A percentile compares a stretch with the other conserved stretches of the same genome.
Evolutionary conservation across 2,797 vertebrate genomes (phyloP).

Genomic region (Pangasius sanitwongsei): DNA sequence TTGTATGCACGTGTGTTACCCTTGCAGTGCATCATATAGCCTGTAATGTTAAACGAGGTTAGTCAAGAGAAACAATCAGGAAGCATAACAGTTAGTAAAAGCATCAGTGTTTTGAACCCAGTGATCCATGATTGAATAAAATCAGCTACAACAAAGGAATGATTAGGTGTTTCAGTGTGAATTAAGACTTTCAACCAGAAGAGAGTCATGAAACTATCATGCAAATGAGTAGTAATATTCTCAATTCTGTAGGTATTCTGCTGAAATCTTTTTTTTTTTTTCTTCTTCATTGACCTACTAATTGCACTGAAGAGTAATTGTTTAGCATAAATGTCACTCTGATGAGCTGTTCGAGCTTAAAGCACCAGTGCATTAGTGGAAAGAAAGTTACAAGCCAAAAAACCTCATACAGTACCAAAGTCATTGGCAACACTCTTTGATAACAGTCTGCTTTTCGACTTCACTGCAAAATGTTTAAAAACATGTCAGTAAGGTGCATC

Average conservation of each 20-base stretch:
- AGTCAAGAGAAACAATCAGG: slow-evolving; percentile 48
- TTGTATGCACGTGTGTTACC: slow-evolving; percentile 27
- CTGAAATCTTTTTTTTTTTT: neutral
- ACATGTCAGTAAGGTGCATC: slow-evolving; percentile 56
- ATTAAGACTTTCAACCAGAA: slow-evolving; percentile 14
- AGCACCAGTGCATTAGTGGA: slow-evolving; percentile 72
- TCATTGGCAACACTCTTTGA: slow-evolving; percentile 99
- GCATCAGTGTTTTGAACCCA: slow-evolving; percentile 15
- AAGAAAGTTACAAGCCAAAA: slow-evolving; percentile 70
- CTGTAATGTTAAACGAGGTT: slow-evolving; percentile 67
- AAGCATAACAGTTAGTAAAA: slow-evolving; percentile 30
- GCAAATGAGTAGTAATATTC: neutral
- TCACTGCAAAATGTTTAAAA: slow-evolving; percentile 89
- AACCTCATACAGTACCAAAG: slow-evolving; percentile 90
- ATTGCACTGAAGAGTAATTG: neutral
- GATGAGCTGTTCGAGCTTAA: slow-evolving; percentile 76
- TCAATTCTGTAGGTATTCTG: neutral
- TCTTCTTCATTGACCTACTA: slow-evolving; percentile 4
- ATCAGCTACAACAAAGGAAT: slow-evolving; percentile 8
- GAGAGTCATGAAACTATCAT: slow-evolving; percentile 5
- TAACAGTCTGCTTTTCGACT: slow-evolving; percentile 94
- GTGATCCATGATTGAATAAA: neutral
- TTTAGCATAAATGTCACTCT: slow-evolving; percentile 35
- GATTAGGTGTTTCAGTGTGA: slow-evolving; percentile 6
- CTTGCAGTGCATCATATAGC: slow-evolving; percentile 59